Conservation (phyloP, 2,113 vertebrate species). For the Cryptotis parvus region DNA sequence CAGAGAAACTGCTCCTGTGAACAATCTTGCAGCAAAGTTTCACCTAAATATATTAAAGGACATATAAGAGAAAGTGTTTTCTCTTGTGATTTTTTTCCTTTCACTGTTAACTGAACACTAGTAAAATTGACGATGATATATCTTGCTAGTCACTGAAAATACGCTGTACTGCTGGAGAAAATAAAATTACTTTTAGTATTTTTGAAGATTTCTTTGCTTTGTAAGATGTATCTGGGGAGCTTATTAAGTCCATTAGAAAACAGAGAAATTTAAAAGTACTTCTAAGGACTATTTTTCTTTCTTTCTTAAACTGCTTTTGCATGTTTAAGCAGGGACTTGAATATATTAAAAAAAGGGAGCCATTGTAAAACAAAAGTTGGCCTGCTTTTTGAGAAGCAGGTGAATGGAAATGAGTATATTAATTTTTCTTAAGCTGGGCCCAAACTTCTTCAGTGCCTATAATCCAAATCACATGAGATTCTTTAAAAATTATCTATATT, state of each 20-base stretch:
- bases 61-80: constrained; percentile 81
- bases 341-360: constrained; percentile 18
- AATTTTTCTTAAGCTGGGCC: background rate
- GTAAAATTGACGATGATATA: constrained; percentile 78
- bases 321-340: constrained; percentile 55
- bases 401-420: constrained; percentile 21
- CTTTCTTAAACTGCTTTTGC: constrained; percentile 56
- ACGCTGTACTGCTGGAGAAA: constrained; percentile 74
- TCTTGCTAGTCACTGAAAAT: constrained; percentile 71
- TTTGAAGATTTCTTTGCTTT: constrained; percentile 77
- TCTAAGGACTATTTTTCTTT: constrained; percentile 73
- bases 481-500: constrained; percentile 14
- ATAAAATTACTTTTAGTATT: constrained; percentile 77
- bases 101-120: constrained; percentile 60
- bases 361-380: constrained; percentile 58
- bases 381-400: constrained; percentile 44
- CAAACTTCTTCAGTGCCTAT: background rate
- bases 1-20: constrained; percentile 57
- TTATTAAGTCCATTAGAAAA: constrained; percentile 84
- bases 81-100: constrained; percentile 75
- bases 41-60: constrained; percentile 77
- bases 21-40: constrained; percentile 68
- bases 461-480: background rate
- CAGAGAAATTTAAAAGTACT: constrained; percentile 78
- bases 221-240: constrained; percentile 79